phyloP scores from a whole-genome alignment of 1,140 invertebrate species.

The Coelopa frigida region DNA sequence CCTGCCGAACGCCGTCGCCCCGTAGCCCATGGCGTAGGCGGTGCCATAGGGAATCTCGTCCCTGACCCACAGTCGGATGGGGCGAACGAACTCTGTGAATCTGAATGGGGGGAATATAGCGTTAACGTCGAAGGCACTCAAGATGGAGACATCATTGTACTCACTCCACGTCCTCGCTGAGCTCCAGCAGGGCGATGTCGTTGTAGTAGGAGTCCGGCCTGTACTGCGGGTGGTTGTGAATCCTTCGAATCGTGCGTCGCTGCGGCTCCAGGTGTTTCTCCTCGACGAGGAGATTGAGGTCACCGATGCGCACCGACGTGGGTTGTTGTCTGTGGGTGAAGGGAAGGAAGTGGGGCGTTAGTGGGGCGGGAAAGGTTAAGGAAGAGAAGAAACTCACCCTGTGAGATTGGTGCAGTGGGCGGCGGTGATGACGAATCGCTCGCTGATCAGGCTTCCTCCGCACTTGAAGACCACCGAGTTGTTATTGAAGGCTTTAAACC shows the following conservation, averaged over 20 bases:
- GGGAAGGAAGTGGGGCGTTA: background rate
- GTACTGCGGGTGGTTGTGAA: conserved; percentile 28
- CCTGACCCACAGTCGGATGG: conserved; percentile 28
- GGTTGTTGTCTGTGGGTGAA: conserved; percentile 21
- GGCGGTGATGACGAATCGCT: conserved; percentile 36
- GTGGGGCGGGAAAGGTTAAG: background rate
- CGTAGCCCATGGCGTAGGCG: conserved; percentile 40
- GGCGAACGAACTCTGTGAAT: conserved; percentile 30
- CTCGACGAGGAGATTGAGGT: conserved; percentile 26
- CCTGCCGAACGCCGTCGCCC: conserved; percentile 29
- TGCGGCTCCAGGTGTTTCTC: conserved; percentile 21
- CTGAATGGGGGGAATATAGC: conserved; percentile 13
- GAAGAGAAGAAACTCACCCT: conserved; percentile 23
- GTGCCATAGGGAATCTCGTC: conserved; percentile 25
- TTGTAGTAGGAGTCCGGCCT: conserved; percentile 24
- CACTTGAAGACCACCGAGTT: conserved; percentile 34
- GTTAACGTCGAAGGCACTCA: background rate
- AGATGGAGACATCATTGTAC: conserved; percentile 9
- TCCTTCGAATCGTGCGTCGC: conserved; percentile 17
- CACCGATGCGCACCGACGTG: conserved; percentile 32
- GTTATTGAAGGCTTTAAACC: conserved; percentile 17
- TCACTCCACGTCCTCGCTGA: conserved; percentile 25
- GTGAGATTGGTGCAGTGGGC: conserved; percentile 32
- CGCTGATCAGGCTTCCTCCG: conserved; percentile 44
- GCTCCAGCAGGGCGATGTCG: conserved; percentile 31